Base-by-base conservation (phyloP, 2,888 invertebrate genomes). In the Actias luna region DNA sequence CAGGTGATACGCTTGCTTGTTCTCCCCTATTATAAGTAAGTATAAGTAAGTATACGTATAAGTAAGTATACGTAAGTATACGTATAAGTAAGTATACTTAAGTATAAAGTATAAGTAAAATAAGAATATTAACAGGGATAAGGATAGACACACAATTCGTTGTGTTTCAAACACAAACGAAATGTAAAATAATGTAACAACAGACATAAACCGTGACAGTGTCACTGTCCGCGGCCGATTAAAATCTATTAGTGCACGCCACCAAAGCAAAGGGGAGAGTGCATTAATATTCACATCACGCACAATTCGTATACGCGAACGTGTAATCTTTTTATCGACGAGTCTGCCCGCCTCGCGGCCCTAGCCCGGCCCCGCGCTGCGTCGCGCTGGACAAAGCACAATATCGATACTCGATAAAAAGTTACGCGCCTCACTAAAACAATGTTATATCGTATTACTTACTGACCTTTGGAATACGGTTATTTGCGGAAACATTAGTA, bases 201-300 rank as follows among this genome's bases (percentile, higher is more conserved):
- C 73, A 76, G 76, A 79, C 75, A 76, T 77, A 75, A 79, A 80
- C 76, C 76, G 75, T 71, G 70, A 71, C 71, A 65, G 63, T 67
- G 75, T 74, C 79, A 78, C 76, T 78, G 81, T 76, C 77, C 80
- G 76, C 76, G 79, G 72, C 79, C 85, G 91, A 90, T 92, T 92
- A 89, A 88, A 91, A 92, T 92, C 92, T 90, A 89, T 89, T 84
- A 87, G 84, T 84, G 82, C 72, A 64, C 71, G 72, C 67, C 74
- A 74, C 70, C 75, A 77, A 80, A 84, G 86, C 75, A 77, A 80
- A 84, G 86, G 83, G 84, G 87, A 83, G 83, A 70, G 71, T 73
- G 71, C 79, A 88, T 92, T 92, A 91, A 84, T 84, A 92, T 92
- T 86, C 92, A 83, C 82, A 80, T 83, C 92, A 92, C 92, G 92